Evolutionary conservation across 2,113 vertebrate species (phyloP).

Genomic region (Alethe castanea): DNA sequence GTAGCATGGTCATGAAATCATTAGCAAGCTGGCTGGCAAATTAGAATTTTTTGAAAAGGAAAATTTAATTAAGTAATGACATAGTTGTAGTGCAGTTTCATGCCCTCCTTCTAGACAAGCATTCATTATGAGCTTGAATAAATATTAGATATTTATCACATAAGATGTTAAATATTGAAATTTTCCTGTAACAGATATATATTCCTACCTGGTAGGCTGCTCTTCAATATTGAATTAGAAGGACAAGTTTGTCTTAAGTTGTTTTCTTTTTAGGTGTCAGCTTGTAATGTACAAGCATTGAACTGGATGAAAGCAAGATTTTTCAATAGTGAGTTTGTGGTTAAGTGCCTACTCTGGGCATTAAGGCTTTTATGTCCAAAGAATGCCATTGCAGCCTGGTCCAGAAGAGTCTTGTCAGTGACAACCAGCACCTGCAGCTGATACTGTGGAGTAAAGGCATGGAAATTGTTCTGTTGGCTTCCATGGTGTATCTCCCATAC

Average conservation of each 20-base stretch:
- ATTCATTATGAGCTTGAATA: slow-evolving; percentile 39
- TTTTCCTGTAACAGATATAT: background rate
- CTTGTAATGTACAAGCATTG: background rate
- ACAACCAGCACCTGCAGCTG: background rate
- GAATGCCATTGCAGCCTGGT: background rate
- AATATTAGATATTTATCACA: slow-evolving; percentile 49
- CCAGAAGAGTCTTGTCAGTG: background rate
- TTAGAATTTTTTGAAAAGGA: slow-evolving; percentile 23
- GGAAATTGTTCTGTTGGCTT: background rate
- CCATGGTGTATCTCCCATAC: background rate
- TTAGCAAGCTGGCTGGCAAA: slow-evolving; percentile 52
- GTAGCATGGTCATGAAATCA: slow-evolving; percentile 55
- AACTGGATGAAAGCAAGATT: background rate
- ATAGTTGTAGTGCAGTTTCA: slow-evolving; percentile 15
- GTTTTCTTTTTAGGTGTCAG: background rate
- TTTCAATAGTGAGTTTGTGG: background rate
- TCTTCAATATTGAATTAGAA: background rate
- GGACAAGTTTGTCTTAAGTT: background rate
- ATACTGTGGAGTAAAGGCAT: background rate
- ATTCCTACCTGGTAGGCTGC: background rate
- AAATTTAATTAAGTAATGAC: slow-evolving; percentile 61
- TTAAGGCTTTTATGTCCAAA: background rate
- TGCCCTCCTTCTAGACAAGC: slow-evolving; percentile 10
- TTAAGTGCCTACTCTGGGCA: background rate
- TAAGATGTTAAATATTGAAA: slow-evolving; percentile 24